Evolutionary conservation across 2,797 vertebrate genomes (phyloP).

Genomic region (Vultur gryphus): DNA sequence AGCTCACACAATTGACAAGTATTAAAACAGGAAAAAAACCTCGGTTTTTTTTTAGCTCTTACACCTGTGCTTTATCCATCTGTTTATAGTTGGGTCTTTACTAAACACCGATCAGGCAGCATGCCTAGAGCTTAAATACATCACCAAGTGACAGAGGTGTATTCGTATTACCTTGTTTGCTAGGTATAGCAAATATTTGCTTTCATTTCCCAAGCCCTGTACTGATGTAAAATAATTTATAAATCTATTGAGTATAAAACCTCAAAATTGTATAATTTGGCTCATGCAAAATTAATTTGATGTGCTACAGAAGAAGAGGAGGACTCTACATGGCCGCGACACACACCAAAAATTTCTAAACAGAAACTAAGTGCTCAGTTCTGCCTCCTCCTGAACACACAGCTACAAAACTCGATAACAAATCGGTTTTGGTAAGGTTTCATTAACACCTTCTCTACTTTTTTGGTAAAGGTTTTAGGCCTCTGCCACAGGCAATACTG

Average conservation of each 20-base stretch:
- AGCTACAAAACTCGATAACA: background rate
- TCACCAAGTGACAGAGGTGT: background rate
- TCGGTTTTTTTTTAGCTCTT: background rate
- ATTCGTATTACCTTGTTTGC: background rate
- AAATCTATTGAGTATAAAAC: background rate
- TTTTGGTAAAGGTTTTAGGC: background rate
- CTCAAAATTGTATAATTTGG: background rate
- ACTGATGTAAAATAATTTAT: background rate
- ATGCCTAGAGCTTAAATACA: background rate
- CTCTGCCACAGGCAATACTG: background rate
- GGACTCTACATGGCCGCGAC: accelerated
- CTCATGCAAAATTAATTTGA: background rate
- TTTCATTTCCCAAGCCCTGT: background rate
- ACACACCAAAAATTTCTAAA: background rate
- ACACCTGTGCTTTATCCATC: background rate
- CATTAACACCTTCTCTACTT: background rate
- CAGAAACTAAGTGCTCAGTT: background rate
- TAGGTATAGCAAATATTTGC: constrained; percentile 2
- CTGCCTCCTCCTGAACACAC: background rate
- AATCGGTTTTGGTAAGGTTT: background rate
- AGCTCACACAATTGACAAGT: background rate
- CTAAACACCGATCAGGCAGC: background rate
- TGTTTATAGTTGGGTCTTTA: background rate
- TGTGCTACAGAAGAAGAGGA: background rate
- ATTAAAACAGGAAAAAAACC: background rate